Evolutionary conservation across 2,113 vertebrate species (phyloP), one percentile per base, ranked within the genome.

Genomic region (Amazona guildingii): DNA sequence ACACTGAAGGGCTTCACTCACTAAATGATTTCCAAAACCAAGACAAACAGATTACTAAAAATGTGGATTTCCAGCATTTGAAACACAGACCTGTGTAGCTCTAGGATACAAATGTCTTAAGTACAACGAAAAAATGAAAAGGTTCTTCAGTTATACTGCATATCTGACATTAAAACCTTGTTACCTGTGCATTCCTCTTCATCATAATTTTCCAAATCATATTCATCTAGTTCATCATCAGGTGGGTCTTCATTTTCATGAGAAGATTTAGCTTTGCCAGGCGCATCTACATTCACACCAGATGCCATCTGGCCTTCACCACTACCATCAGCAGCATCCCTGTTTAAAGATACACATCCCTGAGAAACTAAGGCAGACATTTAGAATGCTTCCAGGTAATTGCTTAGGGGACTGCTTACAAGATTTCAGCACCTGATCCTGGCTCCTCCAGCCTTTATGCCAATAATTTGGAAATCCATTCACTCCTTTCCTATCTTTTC

Each of bases 141-240:
- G 9, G 10, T 29, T 86, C 48, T 64, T 78, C 31, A n/a, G 29
- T 55, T 23, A 41, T 11, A 51, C 28, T 17, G 72, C 7, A 3
- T 14, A 72, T 17, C 39, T 82, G 57, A 68, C 25, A 37, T 23
- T n/a, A 3, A 14, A 12, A 10, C 25, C 51, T 51, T 18, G 92
- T 95, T 67, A 99, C 99, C 99, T 18, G 95, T 20, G 25, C 97
- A 97, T 3, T 87, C 97, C 10, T 99, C 99, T 79, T 99, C 98
- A 48, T 99, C 99, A 0, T 99, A 99, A 77, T 95, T 99, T 54
- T 99, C 99, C 90, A 99, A 88, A 66, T 98, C 98, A 7, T 99
- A 99, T 75, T 99, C 99, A 2, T 98, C 99, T 24, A 99, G 97
- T 41, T 99, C 97, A n/a, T 97, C 95, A 3, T 96, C 97, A 27